Percentiles rank a stretch among this genome's conserved stretches.
These are phyloP conservation scores for Spheniscus humboldti DNA, from an alignment of 2,797 vertebrate species.

Conservation along the genomic window DNA sequence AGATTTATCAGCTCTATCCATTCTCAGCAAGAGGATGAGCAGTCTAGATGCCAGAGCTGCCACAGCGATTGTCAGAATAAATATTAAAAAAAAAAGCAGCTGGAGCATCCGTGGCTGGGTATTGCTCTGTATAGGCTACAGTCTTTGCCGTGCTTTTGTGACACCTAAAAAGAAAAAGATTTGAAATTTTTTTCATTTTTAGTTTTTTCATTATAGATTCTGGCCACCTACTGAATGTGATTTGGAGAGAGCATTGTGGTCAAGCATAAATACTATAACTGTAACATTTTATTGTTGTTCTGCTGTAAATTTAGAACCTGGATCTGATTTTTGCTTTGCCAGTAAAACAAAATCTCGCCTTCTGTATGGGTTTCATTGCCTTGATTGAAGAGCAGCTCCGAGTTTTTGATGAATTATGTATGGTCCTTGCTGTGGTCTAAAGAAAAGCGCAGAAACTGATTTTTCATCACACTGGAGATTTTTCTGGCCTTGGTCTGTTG, in stretches of 20 bases:
- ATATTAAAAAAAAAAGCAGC: not conserved
- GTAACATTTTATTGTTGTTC: not conserved
- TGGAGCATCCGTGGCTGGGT: not conserved
- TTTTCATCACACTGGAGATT: not conserved
- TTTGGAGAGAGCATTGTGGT: not conserved
- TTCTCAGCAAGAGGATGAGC: not conserved
- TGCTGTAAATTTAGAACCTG: not conserved
- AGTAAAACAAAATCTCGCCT: not conserved
- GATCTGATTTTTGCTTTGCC: not conserved
- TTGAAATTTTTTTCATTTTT: not conserved
- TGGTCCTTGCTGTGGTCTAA: not conserved
- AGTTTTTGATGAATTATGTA: not conserved
- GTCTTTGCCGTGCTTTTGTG: not conserved
- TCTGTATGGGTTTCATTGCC: not conserved
- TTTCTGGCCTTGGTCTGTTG: not conserved
- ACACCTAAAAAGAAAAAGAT: not conserved
- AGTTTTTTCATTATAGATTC: not conserved
- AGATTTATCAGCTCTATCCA: not conserved
- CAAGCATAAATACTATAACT: not conserved
- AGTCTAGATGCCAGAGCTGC: not conserved
- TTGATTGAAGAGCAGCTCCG: not conserved
- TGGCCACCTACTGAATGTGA: not conserved
- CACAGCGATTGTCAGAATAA: not conserved
- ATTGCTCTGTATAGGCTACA: not conserved
- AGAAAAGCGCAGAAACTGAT: not conserved